Evolutionary conservation across 1,140 invertebrate species (phyloP).

Genomic region (Micrasema minimum): DNA sequence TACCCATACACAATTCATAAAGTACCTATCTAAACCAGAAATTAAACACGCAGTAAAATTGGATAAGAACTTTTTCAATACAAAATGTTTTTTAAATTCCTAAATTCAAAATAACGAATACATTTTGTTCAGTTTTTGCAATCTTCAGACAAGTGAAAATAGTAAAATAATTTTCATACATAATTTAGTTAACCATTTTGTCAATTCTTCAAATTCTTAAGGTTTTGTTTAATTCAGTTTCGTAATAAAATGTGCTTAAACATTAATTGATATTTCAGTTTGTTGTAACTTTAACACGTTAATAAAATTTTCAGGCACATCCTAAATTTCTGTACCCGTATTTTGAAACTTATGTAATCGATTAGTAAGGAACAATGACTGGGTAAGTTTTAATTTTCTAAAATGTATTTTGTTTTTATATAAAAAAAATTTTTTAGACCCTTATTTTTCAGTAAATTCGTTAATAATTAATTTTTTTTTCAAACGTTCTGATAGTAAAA

Average conservation of each 20-base stretch:
- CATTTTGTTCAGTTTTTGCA: not conserved
- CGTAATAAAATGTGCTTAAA: not conserved
- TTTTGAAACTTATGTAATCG: slow-evolving; percentile 3
- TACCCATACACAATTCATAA: no score
- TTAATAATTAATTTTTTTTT: no score
- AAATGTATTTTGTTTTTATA: not conserved
- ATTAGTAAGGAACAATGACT: not conserved
- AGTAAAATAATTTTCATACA: not conserved
- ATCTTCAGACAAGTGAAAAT: not conserved
- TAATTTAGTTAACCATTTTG: not conserved
- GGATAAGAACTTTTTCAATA: no score
- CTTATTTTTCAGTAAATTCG: no score
- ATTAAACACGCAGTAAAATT: no score
- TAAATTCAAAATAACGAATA: no score
- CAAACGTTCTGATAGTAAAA: no score
- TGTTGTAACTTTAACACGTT: not conserved
- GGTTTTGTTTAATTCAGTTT: not conserved
- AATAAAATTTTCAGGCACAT: slow-evolving; percentile 7
- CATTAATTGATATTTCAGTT: not conserved
- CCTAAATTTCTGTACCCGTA: slow-evolving; percentile 1
- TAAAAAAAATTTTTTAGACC: no score
- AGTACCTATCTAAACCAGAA: no score
- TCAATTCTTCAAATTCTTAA: slow-evolving; percentile 2
- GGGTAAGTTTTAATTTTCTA: not conserved
- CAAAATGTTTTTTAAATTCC: no score